Base-by-base conservation (phyloP, 2,888 invertebrate species). In the Acanthosepion lycidas region DNA sequence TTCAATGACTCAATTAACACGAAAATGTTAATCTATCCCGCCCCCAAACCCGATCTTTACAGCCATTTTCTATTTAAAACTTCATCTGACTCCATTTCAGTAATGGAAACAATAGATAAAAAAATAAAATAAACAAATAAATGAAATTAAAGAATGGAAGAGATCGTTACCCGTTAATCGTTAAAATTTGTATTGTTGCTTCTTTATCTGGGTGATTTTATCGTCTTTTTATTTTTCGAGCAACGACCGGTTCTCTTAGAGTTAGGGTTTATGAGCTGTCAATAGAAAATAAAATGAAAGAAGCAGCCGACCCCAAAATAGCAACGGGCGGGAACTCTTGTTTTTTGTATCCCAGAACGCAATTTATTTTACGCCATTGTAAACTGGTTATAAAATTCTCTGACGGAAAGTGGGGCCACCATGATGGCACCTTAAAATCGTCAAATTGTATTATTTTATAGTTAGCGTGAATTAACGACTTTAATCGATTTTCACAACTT, bases 201-300 rank as follows among this genome's bases (percentile, higher is more conserved):
- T n/a, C 78, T 78, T 78, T 78, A n/a, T 78, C 78, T 33, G 78
- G n/a, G 78, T 23, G 78, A 78, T 78, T 78, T 78, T 78, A 78
- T 78, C 12, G 78, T n/a, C 64, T 23, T 23, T 64, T 26, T 64
- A 26, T 26, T 64, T 64, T 64, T 23, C 23, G 28, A 26, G 64
- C 64, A 64, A 64, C 64, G 28, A 64, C 23, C 64, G 64, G 64
- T 26, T 78, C n/a, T n/a, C n/a, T 78, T 78, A n/a, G 33, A n/a
- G 78, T n/a, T n/a, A 78, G 18, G n/a, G 33, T 78, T 78, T 78
- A 78, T 78, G 15, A 78, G n/a, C 78, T 33, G 78, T 33, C 78
- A 78, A 78, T 78, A 33, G 78, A 33, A 78, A 78, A 78, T 15
- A 78, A 78, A 78, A 78, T 78, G 78, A 78, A 78, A 78, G 78